phyloP scores from a whole-genome alignment of 2,113 vertebrate species.

The Ifrita kowaldi region DNA sequence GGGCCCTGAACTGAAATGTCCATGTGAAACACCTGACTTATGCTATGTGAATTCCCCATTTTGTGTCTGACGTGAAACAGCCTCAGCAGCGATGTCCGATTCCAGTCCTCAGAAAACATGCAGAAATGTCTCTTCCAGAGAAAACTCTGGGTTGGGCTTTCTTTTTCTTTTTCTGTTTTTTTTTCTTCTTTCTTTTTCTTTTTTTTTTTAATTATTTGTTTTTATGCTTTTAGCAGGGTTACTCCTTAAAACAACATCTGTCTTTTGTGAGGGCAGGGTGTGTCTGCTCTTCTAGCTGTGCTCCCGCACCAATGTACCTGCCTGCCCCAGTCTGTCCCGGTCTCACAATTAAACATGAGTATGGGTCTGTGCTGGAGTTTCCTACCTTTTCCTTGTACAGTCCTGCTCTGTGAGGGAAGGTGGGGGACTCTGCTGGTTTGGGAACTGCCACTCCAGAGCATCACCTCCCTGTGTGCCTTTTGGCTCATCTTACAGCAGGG shows the following conservation, averaged over 20 bases:
- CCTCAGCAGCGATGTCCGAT: background rate
- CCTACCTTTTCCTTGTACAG: background rate
- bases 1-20: background rate
- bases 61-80: background rate
- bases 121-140: background rate
- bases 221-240: slow-evolving; percentile 30
- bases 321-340: slow-evolving; percentile 14
- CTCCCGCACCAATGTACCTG: slow-evolving; percentile 13
- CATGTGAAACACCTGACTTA: background rate
- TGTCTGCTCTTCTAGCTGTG: slow-evolving; percentile 39
- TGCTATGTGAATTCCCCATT: background rate
- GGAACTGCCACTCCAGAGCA: background rate
- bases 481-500: background rate
- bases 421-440: background rate
- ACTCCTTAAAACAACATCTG: background rate
- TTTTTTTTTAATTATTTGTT: background rate
- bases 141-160: background rate
- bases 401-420: background rate
- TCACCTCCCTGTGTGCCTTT: background rate
- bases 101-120: background rate
- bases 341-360: slow-evolving; percentile 49
- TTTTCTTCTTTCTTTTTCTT: too few species aligned
- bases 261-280: slow-evolving; percentile 4
- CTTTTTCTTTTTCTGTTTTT: fast-evolving
- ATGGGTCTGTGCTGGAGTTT: slow-evolving; percentile 16